A percentile compares a stretch with the other conserved stretches of the same genome.
These are phyloP conservation scores for Heliconius cydno DNA, from an alignment of 2,888 invertebrate species.

Conservation along the genomic window DNA sequence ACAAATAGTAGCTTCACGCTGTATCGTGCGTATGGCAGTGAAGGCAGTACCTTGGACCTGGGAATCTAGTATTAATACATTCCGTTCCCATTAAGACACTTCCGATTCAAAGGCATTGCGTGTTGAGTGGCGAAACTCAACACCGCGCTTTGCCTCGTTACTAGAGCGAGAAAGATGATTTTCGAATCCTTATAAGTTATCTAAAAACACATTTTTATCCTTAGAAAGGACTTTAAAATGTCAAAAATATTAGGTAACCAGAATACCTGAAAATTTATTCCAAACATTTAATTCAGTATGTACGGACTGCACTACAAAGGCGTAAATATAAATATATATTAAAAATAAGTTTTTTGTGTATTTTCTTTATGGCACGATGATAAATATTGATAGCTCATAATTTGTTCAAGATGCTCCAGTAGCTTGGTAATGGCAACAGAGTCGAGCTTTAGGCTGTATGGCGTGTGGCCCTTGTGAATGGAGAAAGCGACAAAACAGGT, in stretches of 20 bases:
- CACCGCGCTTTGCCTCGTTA: background rate
- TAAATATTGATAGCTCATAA: conserved; percentile 81
- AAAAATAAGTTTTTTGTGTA: conserved; percentile 57
- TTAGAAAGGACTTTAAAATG: too few species aligned
- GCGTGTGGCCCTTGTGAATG: conserved; percentile 9
- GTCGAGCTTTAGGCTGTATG: conserved; percentile 64
- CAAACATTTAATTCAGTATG: background rate
- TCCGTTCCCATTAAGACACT: too few species aligned
- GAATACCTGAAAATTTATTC: background rate
- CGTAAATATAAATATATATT: conserved; percentile 10
- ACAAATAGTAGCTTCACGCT: too few species aligned
- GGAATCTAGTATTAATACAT: too few species aligned
- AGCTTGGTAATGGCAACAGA: conserved; percentile 71
- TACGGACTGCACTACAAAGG: background rate
- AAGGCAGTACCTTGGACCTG: too few species aligned
- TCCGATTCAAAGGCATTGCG: too few species aligned
- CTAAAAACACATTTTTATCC: background rate
- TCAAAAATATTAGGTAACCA: too few species aligned
- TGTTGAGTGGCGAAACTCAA: background rate
- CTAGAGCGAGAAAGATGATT: too few species aligned
- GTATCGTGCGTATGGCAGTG: too few species aligned
- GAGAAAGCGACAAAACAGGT: background rate
- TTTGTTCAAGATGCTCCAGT: conserved; percentile 68
- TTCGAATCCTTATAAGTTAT: too few species aligned
- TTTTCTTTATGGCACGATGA: conserved; percentile 67